Percentiles rank a stretch among this genome's conserved stretches.
phyloP scores from a whole-genome alignment of 1,140 invertebrate species.

The Saxidomus purpurata region DNA sequence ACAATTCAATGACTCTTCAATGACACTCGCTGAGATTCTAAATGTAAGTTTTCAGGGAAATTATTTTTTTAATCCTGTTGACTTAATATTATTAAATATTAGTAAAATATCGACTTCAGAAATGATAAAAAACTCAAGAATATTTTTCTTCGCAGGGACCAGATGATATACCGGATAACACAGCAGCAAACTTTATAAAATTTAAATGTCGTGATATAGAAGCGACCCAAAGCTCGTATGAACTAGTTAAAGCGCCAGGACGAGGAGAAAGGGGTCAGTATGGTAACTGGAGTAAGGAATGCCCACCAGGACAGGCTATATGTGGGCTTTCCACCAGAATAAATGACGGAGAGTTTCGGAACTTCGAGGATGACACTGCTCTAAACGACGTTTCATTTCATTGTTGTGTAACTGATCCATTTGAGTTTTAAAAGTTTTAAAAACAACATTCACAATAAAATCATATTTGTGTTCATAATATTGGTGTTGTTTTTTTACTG shows the following conservation, averaged over 20 bases:
- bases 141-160: too few relatives aligned
- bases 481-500: too few relatives aligned
- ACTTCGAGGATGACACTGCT: not conserved
- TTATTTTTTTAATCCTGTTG: too few relatives aligned
- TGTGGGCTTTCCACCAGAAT: not conserved
- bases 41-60: not conserved
- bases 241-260: not conserved
- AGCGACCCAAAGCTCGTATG: not conserved
- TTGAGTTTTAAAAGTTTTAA: too few relatives aligned
- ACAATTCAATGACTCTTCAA: too few relatives aligned
- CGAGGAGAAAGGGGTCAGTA: not conserved
- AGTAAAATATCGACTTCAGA: too few relatives aligned
- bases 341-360: not conserved
- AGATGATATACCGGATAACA: not conserved
- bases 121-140: too few relatives aligned
- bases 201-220: not conserved
- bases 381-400: not conserved
- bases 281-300: not conserved
- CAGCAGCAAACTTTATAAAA: constrained; percentile 11
- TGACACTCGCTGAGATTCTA: not conserved
- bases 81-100: too few relatives aligned
- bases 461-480: too few relatives aligned
- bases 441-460: too few relatives aligned
- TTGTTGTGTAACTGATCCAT: not conserved
- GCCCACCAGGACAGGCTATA: not conserved